A percentile compares a stretch with the other conserved stretches of the same genome.
Conservation (phyloP, 2,888 invertebrate genomes). For the Poecilobothrus nobilitatus region DNA sequence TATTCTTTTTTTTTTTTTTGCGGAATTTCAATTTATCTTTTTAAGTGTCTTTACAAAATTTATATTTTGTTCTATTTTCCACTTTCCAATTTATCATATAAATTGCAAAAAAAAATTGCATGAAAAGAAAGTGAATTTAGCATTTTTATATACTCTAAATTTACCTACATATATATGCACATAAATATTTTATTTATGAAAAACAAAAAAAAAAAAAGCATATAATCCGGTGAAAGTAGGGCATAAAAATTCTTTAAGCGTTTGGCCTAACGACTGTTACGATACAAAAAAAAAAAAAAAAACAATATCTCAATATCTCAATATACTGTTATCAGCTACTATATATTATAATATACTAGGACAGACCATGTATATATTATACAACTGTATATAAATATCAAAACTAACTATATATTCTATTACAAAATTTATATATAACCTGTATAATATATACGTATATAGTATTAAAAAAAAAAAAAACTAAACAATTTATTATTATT, state of each 20-base stretch:
- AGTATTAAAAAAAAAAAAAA: background rate
- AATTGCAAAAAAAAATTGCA: too few relatives aligned
- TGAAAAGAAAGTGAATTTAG: too few relatives aligned
- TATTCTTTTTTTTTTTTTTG: too few relatives aligned
- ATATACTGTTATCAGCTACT: too few relatives aligned
- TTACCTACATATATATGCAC: background rate
- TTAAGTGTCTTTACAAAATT: too few relatives aligned
- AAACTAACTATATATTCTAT: too few relatives aligned
- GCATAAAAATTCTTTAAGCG: background rate
- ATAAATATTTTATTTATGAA: background rate
- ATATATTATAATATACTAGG: background rate
- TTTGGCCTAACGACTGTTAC: background rate
- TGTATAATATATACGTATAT: too few relatives aligned
- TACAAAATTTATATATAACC: background rate
- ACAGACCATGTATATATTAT: background rate
- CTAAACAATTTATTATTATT: background rate
- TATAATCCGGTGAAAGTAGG: background rate
- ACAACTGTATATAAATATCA: background rate
- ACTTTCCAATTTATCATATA: too few relatives aligned
- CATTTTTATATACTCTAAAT: background rate
- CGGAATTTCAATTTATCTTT: too few relatives aligned
- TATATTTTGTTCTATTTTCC: too few relatives aligned
- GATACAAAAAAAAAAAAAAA: background rate
- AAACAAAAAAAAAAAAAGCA: too few relatives aligned
- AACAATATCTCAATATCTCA: too few relatives aligned